Evolutionary conservation across 2,888 invertebrate genomes (phyloP).

Genomic region (Melolontha melolontha): DNA sequence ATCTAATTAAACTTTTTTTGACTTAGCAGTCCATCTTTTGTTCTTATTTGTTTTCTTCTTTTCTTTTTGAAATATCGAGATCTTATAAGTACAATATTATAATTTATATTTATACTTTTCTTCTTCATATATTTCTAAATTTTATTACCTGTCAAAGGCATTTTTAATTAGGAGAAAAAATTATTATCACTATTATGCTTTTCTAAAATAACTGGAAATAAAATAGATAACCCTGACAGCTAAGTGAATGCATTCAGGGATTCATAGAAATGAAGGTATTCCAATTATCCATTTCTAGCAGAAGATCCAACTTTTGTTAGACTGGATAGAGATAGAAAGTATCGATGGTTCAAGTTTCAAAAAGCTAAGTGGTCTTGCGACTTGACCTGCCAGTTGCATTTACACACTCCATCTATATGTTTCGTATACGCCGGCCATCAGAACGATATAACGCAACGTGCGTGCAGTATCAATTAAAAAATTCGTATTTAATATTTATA

Average conservation of each 20-base stretch:
- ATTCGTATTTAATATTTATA: slow-evolving; percentile 26
- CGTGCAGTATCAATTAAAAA: slow-evolving; percentile 9
- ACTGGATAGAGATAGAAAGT: slow-evolving; percentile 40
- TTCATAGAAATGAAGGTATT: slow-evolving; percentile 39
- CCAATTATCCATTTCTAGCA: slow-evolving; percentile 36
- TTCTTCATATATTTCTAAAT: too few relatives aligned
- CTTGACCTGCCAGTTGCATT: slow-evolving; percentile 43
- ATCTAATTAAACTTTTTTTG: too few relatives aligned
- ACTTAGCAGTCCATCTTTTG: too few relatives aligned
- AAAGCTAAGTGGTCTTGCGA: slow-evolving; percentile 42
- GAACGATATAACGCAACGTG: slow-evolving; percentile 19
- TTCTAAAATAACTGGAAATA: slow-evolving; percentile 23
- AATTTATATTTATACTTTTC: too few relatives aligned
- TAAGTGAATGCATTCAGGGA: slow-evolving; percentile 4
- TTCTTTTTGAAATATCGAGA: too few relatives aligned
- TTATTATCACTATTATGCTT: slow-evolving; percentile 4
- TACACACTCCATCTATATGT: slow-evolving; percentile 30
- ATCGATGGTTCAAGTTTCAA: slow-evolving; percentile 39
- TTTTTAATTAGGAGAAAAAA: too few relatives aligned
- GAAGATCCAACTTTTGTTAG: slow-evolving; percentile 38
- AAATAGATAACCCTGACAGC: slow-evolving; percentile 20
- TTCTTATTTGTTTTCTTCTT: too few relatives aligned
- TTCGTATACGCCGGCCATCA: slow-evolving; percentile 23
- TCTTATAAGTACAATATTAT: too few relatives aligned
- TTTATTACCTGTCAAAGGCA: too few relatives aligned